Base-by-base conservation (phyloP, 2,113 vertebrate genomes). In the Brachionichthys hirsutus region DNA sequence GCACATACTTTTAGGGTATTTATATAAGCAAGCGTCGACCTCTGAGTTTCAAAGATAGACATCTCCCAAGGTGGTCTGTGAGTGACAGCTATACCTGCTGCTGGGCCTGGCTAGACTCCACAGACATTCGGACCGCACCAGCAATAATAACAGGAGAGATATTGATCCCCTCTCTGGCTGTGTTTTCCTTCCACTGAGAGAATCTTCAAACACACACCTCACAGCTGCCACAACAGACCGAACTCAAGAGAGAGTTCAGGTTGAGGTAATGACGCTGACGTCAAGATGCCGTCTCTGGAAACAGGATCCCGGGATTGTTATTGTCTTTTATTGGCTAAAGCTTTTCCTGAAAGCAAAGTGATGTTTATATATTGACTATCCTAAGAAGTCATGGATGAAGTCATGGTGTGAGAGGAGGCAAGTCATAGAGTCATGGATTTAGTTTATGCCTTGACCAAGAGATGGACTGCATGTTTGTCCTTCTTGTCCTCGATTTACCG, bases 221-320 rank as follows among this genome's bases (percentile, higher is more conserved):
- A 49, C 66, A 84, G 77, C 77, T 88, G 79, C 71, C 67, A 77
- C 57, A 78, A 79, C 72, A 88, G 14, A 4, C 52, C 11, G 22
- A 40, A 55, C 54, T 61, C 10, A 49, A 52, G 14, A 42, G 38
- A 54, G 59, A 54, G 60, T 70, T 84, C 73, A 73, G 9, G 9
- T 6, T n/a, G 17, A 63, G 70, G 24, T 30, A 30, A 30, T 8
- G 8, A 30, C 1, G 69, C 55, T 63, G 11, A 62, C 35, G 38
- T 62, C 45, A 52, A 46, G 15, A 53, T n/a, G 18, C 15, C 24
- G 24, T 17, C 24, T 55, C 10, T 40, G 45, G n/a, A 46, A 67
- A 13, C 36, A 9, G 36, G 10, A 12, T 38, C 36, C 9, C 8
- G 12, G 9, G 24, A 30, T 30, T 30, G 24, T 30, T 30, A 30